phyloP scores from a whole-genome alignment of 1,140 invertebrate species.

The Drepana arcuata region DNA sequence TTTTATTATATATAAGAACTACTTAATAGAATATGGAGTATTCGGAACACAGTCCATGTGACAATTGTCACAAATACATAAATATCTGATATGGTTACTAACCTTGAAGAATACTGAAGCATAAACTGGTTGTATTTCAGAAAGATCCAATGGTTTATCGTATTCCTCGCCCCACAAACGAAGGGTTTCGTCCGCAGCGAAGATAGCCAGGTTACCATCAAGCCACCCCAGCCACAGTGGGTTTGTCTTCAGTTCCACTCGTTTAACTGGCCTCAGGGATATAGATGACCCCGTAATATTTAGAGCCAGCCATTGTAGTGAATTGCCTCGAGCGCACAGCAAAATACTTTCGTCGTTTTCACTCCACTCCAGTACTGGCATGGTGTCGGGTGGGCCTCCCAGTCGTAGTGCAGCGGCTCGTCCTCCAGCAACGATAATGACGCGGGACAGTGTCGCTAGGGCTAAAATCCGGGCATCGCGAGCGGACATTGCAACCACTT shows the following conservation, averaged over 20 bases:
- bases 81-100: too few relatives aligned
- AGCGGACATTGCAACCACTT: slow-evolving; percentile 74
- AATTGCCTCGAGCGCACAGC: slow-evolving; percentile 39
- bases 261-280: slow-evolving; percentile 79
- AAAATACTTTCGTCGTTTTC: slow-evolving; percentile 46
- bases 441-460: slow-evolving; percentile 93
- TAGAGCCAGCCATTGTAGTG: slow-evolving; percentile 49
- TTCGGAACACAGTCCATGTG: too few relatives aligned
- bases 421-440: slow-evolving; percentile 85
- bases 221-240: slow-evolving; percentile 92
- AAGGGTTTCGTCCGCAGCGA: slow-evolving; percentile 90
- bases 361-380: slow-evolving; percentile 91
- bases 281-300: slow-evolving; percentile 85
- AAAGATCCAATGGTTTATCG: slow-evolving; percentile 88
- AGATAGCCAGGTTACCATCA: slow-evolving; percentile 87
- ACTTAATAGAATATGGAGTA: too few relatives aligned
- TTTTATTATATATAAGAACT: too few relatives aligned
- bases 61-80: too few relatives aligned
- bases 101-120: slow-evolving; percentile 93
- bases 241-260: slow-evolving; percentile 83
- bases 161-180: slow-evolving; percentile 92
- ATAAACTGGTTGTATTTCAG: slow-evolving; percentile 90
- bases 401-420: slow-evolving; percentile 44
- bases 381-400: slow-evolving; percentile 75
- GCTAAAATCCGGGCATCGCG: slow-evolving; percentile 79